A percentile compares a stretch with the other conserved stretches of the same genome.
Conservation (phyloP, 1,140 invertebrate genomes). For the Drosophila oshimai region DNA sequence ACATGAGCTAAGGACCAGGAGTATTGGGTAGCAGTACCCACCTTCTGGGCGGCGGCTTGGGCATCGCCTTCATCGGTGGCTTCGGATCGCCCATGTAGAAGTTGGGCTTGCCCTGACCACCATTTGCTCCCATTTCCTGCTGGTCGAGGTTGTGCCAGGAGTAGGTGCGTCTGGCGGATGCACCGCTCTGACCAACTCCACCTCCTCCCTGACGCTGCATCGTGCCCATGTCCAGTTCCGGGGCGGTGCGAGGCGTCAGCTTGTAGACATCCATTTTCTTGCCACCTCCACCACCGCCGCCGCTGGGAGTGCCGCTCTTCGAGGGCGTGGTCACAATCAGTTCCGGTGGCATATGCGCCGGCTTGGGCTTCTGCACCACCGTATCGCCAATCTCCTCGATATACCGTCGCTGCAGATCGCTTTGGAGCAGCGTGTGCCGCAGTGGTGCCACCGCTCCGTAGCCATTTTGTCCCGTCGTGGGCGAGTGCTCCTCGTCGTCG, state of each 20-base stretch:
- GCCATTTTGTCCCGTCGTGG: constrained; percentile 30
- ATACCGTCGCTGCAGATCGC: constrained; percentile 72
- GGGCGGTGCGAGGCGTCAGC: constrained; percentile 54
- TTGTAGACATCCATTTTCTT: constrained; percentile 62
- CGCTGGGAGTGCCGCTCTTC: constrained; percentile 30
- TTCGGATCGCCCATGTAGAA: constrained; percentile 36
- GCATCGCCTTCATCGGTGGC: constrained; percentile 21
- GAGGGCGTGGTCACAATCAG: constrained; percentile 77
- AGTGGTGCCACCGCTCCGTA: constrained; percentile 61
- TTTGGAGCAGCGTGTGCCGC: constrained; percentile 64
- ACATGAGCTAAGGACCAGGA: no score
- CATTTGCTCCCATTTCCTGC: constrained; percentile 20
- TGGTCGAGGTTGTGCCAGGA: constrained; percentile 81
- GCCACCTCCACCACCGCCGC: constrained; percentile 7
- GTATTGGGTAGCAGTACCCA: constrained; percentile 7
- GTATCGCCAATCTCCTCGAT: constrained; percentile 72
- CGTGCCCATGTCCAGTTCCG: constrained; percentile 23
- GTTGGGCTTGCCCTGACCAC: constrained; percentile 12
- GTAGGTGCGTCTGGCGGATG: constrained; percentile 60
- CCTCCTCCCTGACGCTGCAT: not conserved
- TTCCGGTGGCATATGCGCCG: constrained; percentile 73
- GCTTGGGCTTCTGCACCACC: constrained; percentile 60
- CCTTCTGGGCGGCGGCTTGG: constrained; percentile 39
- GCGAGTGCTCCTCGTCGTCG: constrained; percentile 82
- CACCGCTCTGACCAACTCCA: constrained; percentile 5